Evolutionary conservation across 2,888 invertebrate genomes (phyloP), one percentile per base, ranked within the genome.

Genomic region (Platynereis dumerilii): DNA sequence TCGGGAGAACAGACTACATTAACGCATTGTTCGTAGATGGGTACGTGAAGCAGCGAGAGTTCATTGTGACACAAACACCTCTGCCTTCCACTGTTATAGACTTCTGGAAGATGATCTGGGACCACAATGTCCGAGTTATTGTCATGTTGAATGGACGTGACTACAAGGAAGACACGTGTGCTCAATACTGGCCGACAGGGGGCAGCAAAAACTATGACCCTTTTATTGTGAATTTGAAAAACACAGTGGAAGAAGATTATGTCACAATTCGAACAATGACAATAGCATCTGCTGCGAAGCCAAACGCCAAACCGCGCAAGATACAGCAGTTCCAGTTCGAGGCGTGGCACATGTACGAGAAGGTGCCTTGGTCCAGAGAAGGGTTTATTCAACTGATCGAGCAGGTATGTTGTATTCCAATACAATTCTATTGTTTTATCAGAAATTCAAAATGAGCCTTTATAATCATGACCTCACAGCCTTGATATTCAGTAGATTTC

Each of bases 21-120:
- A 83, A 84, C 68, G 83, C 83, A n/a, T 65, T 82, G 12, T 78
- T 77, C 61, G 34, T 83, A n/a, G 81, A 84, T 65, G 76, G 83
- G 27, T 79, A 80, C 65, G 66, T 64, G 42, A 57, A 64, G 17
- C 66, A 61, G 26, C 74, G 76, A 28, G 77, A 76, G 59, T 81
- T 79, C 61, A 78, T 84, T n/a, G 65, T 83, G 17, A 82, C 83
- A 1, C 84, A 84, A 68, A 80, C 80, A 0, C 84, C 84, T 1
- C 70, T 82, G 10, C 71, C 74, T 48, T 74, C 74, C 20, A 83
- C 84, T 10, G 74, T 82, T 15, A 70, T 74, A 2, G 83, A 83
- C 69, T 83, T 84, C 75, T 84, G 84, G 84, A 77, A 75, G 52
- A 60, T 83, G 57, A 75, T 83, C n/a, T 80, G 79, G 64, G 82